Evolutionary conservation across 2,113 vertebrate genomes (phyloP), one percentile per base, ranked within the genome.

Genomic region (Tachysurus fulvidraco): DNA sequence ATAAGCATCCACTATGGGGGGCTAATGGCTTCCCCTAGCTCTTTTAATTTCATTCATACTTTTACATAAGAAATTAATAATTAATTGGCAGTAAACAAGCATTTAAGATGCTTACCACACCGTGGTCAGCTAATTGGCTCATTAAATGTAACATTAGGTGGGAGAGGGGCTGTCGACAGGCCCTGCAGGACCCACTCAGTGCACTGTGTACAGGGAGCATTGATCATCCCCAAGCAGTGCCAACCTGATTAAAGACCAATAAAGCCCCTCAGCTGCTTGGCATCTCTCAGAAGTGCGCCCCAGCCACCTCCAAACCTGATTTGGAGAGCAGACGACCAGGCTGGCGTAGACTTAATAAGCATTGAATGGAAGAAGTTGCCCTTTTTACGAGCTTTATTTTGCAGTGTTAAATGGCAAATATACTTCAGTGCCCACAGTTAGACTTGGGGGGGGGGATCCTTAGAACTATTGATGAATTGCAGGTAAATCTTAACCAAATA

Each of bases 31-130:
- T 95, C 93, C 85, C 91, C 86, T 89, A 93, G 94, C 94, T 88
- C 94, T 94, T 95, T 95, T 95, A 94, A 95, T 95, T 96, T 93
- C 94, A 95, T 95, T 95, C 95, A 95, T 95, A 95, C 94, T 94
- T 95, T 95, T 95, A 92, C 93, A 95, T 93, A 94, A 93, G 94
- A 94, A 95, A 95, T 95, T 95, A 95, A 95, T 96, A 95, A 96
- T 95, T 94, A 95, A 96, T 95, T 91, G 93, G 91, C 92, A 92
- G 94, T 95, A 95, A 96, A 96, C 94, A 95, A 95, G 92, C 93
- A 91, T 95, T 95, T 95, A 95, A 94, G 94, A 95, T 96, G 94
- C 95, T 88, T 91, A 92, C 93, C 94, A 93, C 90, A 94, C 93
- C 92, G 93, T 94, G 93, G 93, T 94, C 92, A 93, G 93, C 94